phyloP scores from a whole-genome alignment of 2,797 vertebrate genomes.

The Eupleurogrammus muticus region DNA sequence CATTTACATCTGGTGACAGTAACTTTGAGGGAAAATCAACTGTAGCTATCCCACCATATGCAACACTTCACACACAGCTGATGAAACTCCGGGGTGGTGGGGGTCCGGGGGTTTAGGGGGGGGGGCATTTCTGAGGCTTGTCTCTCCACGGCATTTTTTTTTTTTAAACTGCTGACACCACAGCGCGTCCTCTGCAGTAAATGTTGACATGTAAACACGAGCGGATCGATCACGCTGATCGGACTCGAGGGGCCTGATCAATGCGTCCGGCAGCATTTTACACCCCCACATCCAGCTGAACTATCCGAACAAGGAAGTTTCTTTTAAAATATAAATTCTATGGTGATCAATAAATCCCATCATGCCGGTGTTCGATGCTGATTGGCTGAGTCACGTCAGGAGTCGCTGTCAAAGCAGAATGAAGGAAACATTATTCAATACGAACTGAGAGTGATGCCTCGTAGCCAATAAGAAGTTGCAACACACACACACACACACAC shows the following conservation, averaged over 20 bases:
- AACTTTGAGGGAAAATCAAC: conserved; percentile 44
- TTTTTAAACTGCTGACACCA: conserved; percentile 60
- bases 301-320: background rate
- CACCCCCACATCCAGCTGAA: conserved; percentile 27
- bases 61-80: conserved; percentile 60
- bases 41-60: conserved; percentile 9
- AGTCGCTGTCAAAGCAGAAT: background rate
- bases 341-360: background rate
- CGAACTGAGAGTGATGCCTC: background rate
- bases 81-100: conserved; percentile 12
- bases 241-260: conserved; percentile 42
- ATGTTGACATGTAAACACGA: conserved; percentile 65
- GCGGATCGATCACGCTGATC: conserved; percentile 60
- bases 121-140: background rate
- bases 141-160: conserved; percentile 11
- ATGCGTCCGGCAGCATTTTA: conserved; percentile 42
- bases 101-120: too few relatives aligned
- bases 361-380: conserved; percentile 8
- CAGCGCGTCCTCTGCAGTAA: conserved; percentile 48
- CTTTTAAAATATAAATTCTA: background rate
- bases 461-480: conserved; percentile 23
- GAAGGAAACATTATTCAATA: background rate
- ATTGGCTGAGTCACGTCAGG: conserved; percentile 41
- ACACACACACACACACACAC: conserved; percentile 3
- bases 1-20: conserved; percentile 18